A percentile compares a stretch with the other conserved stretches of the same genome.
Evolutionary conservation across 1,140 invertebrate species (phyloP).

Genomic region (Drosophila funebris): DNA sequence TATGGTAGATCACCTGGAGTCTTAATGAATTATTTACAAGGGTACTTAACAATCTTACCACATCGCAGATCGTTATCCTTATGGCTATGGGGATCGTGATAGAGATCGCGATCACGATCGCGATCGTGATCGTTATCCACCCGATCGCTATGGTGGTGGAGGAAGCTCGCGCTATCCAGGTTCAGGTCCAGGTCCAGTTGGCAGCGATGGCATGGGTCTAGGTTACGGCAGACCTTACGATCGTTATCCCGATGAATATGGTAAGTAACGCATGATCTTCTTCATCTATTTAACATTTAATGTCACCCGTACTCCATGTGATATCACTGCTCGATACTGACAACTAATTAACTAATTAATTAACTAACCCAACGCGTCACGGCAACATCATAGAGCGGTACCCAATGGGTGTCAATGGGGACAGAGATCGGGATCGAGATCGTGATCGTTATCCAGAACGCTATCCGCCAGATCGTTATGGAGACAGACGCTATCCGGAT

Average conservation of each 20-base stretch:
- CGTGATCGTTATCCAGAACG: conserved; percentile 79
- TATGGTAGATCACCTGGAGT: conserved; percentile 48
- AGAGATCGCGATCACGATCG: not conserved
- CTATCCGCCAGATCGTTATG: conserved; percentile 76
- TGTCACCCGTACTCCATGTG: conserved; percentile 19
- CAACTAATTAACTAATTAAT: conserved; percentile 59
- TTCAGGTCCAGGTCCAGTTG: conserved; percentile 54
- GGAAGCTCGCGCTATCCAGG: conserved; percentile 66
- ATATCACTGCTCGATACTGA: conserved; percentile 51
- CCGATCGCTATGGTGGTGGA: conserved; percentile 68
- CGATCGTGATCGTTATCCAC: not conserved
- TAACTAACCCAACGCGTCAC: conserved; percentile 55
- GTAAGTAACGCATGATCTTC: conserved; percentile 25
- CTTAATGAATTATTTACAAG: not conserved
- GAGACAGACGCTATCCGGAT: conserved; percentile 77
- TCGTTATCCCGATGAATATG: conserved; percentile 72
- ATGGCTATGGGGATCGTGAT: not conserved
- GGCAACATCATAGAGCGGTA: conserved; percentile 71
- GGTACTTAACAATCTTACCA: not conserved
- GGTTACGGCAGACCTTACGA: conserved; percentile 66
- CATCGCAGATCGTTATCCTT: not conserved
- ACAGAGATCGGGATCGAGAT: conserved; percentile 59
- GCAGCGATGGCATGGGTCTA: conserved; percentile 54
- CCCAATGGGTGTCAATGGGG: conserved; percentile 83
- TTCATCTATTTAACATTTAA: conserved; percentile 32